Evolutionary conservation across 2,797 vertebrate species (phyloP), one percentile per base, ranked within the genome.

Genomic region (Thalassophryne amazonica): DNA sequence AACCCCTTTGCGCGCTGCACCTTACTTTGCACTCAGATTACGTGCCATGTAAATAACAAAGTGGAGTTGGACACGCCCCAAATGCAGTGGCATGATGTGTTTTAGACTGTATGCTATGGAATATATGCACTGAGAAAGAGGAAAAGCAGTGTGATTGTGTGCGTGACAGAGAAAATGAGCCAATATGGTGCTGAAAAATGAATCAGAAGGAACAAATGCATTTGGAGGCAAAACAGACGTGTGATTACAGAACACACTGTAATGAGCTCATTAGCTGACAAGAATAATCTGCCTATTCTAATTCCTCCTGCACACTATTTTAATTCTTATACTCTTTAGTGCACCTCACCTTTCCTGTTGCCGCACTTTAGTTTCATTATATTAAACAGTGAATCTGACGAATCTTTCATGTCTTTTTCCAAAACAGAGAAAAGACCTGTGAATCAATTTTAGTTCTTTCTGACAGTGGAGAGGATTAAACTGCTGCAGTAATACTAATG

Each of bases 281-380:
- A 60, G 54, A 76, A 76, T 83, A 70, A 80, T 84, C 76, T 47
- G 79, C 50, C 51, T 54, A 18, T 1, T 2, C 58, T 77, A 73
- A 84, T 83, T 76, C 47, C 64, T 75, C 41, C 69, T 57, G 70
- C 56, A 52, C 74, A 71, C 40, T 55, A 51, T 53, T 73, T 61
- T 46, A 54, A 25, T 28, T 43, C 18, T 12, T 16, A 56, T 72
- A 69, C 60, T 32, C 46, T 76, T 71, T 5, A 30, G 49, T 5
- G 17, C 41, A 57, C 47, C 35, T 63, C 36, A 56, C 59, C 65
- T 73, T 42, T 45, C 49, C 63, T 61, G 55, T 68, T 49, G 50
- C 55, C 41, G 50, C 54, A 47, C 30, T 70, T 59, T 13, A 55
- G 15, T 60, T n/a, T 80, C 34, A 67, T 69, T 76, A 68, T 23